Evolutionary conservation across 2,888 invertebrate species (phyloP).

Genomic region (Adineta ricciae): DNA sequence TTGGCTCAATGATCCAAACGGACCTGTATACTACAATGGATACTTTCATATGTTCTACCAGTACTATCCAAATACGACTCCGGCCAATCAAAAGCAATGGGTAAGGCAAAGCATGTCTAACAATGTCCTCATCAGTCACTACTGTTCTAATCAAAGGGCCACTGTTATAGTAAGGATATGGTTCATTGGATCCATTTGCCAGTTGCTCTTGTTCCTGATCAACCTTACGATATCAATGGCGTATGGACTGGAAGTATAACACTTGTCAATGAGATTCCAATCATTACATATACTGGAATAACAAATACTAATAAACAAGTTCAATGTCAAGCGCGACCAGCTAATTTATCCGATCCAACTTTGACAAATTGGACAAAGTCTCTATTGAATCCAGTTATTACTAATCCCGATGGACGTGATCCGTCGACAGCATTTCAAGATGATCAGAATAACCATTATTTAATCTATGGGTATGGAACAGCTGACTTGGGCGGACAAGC

Average conservation of each 20-base stretch:
- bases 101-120: not conserved
- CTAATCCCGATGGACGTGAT: not conserved
- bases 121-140: not conserved
- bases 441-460: not conserved
- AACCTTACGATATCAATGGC: not conserved
- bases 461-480: not conserved
- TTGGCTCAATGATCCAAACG: constrained; percentile 58
- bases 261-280: not conserved
- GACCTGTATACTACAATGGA: constrained; percentile 50
- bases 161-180: constrained; percentile 52
- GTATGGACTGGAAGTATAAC: not conserved
- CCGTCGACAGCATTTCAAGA: not conserved
- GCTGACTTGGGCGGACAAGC: not conserved
- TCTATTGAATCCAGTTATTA: not conserved
- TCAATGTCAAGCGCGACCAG: not conserved
- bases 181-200: constrained; percentile 53
- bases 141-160: constrained; percentile 48
- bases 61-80: constrained; percentile 49
- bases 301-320: not conserved
- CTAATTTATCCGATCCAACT: not conserved
- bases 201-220: constrained; percentile 43
- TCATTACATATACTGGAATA: not conserved
- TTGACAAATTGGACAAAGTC: not conserved
- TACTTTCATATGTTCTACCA: constrained; percentile 55
- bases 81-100: not conserved